Evolutionary conservation across 92 coral and sea anemone genomes (phyloP), one percentile per base, ranked within the genome.

Genomic region (Actinostola sp.): DNA sequence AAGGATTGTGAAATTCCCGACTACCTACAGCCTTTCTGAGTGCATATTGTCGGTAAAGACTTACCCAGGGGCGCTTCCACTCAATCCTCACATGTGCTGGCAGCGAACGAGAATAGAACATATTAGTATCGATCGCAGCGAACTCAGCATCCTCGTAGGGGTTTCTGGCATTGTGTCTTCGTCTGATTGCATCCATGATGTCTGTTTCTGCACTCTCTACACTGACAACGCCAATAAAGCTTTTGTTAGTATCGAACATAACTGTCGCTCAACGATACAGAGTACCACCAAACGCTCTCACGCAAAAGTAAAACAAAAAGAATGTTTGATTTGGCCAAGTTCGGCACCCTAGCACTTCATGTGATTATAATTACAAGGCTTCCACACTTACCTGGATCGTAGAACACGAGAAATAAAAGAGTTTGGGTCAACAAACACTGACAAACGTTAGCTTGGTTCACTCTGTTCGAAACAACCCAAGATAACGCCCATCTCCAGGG

Each of bases 51-150:
- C n/a, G n/a, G 56, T n/a, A 49, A 49, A 5, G n/a, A 72, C 85
- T 34, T 70, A 93, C 97, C 64, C 81, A 61, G 3, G 97, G 97
- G 9, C 97, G 76, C 61, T 88, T 87, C 97, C 97, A 93, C 53
- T 82, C 89, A 58, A 93, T 89, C 3, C 89, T 57, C 39, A 57
- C 63, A 30, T 57, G 91, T 49, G 89, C 83, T 14, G 97, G 97
- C 27, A 90, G 80, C 12, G 73, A 82, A 8, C 92, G 88, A 32
- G 87, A 90, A 63, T 79, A 81, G 45, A 93, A 93, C 59, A 93
- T 84, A 50, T 84, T 85, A 44, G 84, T 73, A 61, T 93, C 97
- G 51, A 83, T 49, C 1, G 92, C 88, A 17, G 81, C 90, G 66
- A 93, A 93, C 3, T 93, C 97, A 8, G 89, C 83, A 60, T 93